Percentiles rank a stretch among this genome's conserved stretches.
phyloP scores from a whole-genome alignment of 2,888 invertebrate species.

The Melolontha melolontha region DNA sequence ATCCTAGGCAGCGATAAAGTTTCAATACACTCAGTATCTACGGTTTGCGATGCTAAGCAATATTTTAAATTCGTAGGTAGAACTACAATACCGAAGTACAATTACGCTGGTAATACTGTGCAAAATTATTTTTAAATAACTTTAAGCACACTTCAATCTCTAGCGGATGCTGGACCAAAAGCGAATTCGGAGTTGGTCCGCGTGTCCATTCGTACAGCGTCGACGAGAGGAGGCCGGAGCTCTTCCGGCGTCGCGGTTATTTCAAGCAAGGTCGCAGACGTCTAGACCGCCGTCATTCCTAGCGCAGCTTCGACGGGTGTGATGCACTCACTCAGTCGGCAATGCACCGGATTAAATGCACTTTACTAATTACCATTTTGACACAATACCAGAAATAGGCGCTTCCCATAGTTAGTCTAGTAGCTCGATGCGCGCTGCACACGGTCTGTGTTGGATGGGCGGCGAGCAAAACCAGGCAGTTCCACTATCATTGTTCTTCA shows the following conservation, averaged over 20 bases:
- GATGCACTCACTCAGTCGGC: constrained; percentile 45
- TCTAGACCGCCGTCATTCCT: constrained; percentile 58
- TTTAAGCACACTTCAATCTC: no score
- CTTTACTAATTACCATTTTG: constrained; percentile 44
- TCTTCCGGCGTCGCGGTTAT: constrained; percentile 64
- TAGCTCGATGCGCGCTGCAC: neutral
- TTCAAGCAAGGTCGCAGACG: constrained; percentile 63
- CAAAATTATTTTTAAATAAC: no score
- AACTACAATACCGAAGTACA: no score
- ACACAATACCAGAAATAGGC: constrained; percentile 39
- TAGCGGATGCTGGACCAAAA: no score
- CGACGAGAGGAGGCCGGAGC: constrained; percentile 55
- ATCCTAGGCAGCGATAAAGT: no score
- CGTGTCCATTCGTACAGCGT: neutral
- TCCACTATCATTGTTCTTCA: constrained; percentile 1
- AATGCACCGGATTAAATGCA: constrained; percentile 36
- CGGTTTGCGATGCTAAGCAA: no score
- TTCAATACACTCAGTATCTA: no score
- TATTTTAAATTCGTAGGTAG: no score
- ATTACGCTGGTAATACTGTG: no score
- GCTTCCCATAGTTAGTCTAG: constrained; percentile 28
- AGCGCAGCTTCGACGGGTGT: constrained; percentile 42
- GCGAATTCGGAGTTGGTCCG: no score
- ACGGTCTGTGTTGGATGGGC: neutral
- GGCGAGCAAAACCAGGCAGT: neutral